A percentile compares a stretch with the other conserved stretches of the same genome.
phyloP scores from a whole-genome alignment of 2,888 invertebrate species.

The Trichogramma dendrolimi region DNA sequence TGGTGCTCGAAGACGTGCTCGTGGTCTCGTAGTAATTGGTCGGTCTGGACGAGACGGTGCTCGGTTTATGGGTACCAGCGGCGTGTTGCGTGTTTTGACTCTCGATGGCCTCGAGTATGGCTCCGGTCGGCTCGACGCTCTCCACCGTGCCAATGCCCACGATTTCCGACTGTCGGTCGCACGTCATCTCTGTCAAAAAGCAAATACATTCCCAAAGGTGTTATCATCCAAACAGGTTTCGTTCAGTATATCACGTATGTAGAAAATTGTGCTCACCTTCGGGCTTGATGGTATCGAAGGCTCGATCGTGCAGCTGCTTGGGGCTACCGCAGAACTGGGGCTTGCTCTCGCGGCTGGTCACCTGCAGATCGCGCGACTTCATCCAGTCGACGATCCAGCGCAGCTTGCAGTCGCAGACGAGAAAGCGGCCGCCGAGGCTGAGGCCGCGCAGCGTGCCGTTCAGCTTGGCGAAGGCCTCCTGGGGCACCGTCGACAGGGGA shows the following conservation, averaged over 20 bases:
- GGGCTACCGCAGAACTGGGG: conserved; percentile 91
- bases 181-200: conserved; percentile 47
- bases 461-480: conserved; percentile 71
- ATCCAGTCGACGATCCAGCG: conserved; percentile 91
- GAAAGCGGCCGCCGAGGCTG: conserved; percentile 81
- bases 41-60: conserved; percentile 26
- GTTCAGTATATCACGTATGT: not conserved
- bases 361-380: conserved; percentile 79
- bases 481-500: conserved; percentile 79
- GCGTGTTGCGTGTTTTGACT: conserved; percentile 41
- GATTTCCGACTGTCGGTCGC: conserved; percentile 51
- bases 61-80: conserved; percentile 7
- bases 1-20: conserved; percentile 20
- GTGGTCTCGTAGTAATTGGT: conserved; percentile 36
- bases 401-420: conserved; percentile 83
- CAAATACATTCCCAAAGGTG: no score
- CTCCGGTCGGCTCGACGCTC: conserved; percentile 51
- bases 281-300: conserved; percentile 81
- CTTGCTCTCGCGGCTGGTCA: conserved; percentile 85
- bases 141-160: conserved; percentile 59
- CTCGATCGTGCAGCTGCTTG: conserved; percentile 71
- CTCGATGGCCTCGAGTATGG: conserved; percentile 49
- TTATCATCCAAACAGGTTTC: no score
- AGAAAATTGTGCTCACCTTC: conserved; percentile 56
- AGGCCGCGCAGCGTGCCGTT: conserved; percentile 80